Evolutionary conservation across 2,797 vertebrate genomes (phyloP).

Genomic region (Coregonus suidteri): DNA sequence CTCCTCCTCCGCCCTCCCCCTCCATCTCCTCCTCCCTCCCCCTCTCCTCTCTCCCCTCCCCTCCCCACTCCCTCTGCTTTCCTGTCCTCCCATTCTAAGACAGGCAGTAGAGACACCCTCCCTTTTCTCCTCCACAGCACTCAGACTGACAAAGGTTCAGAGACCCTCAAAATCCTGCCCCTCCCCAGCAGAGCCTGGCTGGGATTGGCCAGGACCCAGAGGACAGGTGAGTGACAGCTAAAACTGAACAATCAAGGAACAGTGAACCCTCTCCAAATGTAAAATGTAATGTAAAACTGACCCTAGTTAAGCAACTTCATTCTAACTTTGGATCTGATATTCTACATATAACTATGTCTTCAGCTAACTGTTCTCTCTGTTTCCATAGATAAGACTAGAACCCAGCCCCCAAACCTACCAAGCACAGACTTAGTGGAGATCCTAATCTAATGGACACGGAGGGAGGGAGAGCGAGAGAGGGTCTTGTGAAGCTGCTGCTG

Average conservation of each 20-base stretch:
- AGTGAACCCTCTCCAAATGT: too few species aligned
- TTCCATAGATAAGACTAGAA: neutral
- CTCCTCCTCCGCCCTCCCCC: neutral
- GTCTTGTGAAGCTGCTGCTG: neutral
- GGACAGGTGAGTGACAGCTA: conserved; percentile 4
- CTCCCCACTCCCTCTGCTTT: neutral
- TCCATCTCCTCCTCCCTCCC: neutral
- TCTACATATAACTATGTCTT: too few species aligned
- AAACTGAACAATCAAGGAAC: too few species aligned
- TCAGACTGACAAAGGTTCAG: conserved; percentile 76
- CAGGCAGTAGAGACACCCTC: conserved; percentile 83
- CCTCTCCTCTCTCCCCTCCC: neutral
- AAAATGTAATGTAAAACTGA: too few species aligned
- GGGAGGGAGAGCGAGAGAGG: too few species aligned
- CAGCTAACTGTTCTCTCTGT: neutral
- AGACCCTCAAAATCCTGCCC: conserved; percentile 75
- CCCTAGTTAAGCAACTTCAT: too few species aligned
- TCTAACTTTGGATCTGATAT: too few species aligned
- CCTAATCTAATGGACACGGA: neutral
- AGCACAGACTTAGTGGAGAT: neutral
- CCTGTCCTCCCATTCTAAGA: conserved; percentile 24
- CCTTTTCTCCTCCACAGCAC: too few species aligned
- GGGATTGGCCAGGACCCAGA: neutral
- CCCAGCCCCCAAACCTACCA: neutral
- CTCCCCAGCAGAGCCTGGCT: conserved; percentile 61